phyloP scores from a whole-genome alignment of 2,888 invertebrate species.

The Lasioglossum morio region DNA sequence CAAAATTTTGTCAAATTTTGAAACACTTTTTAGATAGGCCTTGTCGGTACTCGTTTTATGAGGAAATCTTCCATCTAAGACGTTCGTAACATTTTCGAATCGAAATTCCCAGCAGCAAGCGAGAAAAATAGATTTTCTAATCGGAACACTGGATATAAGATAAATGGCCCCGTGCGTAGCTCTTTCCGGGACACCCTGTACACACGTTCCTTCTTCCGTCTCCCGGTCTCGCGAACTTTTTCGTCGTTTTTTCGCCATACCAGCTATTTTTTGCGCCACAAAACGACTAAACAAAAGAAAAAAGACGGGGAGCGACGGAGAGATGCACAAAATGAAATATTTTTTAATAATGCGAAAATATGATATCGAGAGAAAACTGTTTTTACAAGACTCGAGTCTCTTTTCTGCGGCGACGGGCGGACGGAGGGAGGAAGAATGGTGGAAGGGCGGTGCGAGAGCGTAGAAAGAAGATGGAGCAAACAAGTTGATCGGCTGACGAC shows the following conservation, averaged over 20 bases:
- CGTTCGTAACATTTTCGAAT: too few species aligned
- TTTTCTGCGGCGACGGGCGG: background rate
- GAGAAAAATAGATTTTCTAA: too few species aligned
- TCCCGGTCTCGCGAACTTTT: constrained; percentile 36
- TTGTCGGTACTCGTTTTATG: too few species aligned
- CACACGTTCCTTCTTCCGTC: constrained; percentile 52
- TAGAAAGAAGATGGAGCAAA: constrained; percentile 10
- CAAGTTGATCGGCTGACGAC: background rate
- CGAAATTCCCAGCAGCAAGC: too few species aligned
- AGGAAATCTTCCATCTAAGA: too few species aligned
- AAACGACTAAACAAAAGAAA: constrained; percentile 20
- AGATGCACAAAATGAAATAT: constrained; percentile 69
- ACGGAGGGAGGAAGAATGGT: background rate
- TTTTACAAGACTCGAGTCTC: constrained; percentile 24
- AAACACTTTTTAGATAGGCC: too few species aligned
- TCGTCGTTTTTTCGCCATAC: constrained; percentile 25
- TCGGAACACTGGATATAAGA: constrained; percentile 3
- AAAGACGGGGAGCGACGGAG: constrained; percentile 37
- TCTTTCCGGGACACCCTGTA: constrained; percentile 64
- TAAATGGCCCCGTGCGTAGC: constrained; percentile 62
- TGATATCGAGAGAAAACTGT: constrained; percentile 41
- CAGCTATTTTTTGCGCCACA: constrained; percentile 32
- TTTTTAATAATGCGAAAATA: constrained; percentile 70
- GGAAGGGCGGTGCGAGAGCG: background rate
- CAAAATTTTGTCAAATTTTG: too few species aligned